A percentile compares a stretch with the other conserved stretches of the same genome.
phyloP scores from a whole-genome alignment of 2,888 invertebrate genomes.

The Lordiphosa andalusiaca region DNA sequence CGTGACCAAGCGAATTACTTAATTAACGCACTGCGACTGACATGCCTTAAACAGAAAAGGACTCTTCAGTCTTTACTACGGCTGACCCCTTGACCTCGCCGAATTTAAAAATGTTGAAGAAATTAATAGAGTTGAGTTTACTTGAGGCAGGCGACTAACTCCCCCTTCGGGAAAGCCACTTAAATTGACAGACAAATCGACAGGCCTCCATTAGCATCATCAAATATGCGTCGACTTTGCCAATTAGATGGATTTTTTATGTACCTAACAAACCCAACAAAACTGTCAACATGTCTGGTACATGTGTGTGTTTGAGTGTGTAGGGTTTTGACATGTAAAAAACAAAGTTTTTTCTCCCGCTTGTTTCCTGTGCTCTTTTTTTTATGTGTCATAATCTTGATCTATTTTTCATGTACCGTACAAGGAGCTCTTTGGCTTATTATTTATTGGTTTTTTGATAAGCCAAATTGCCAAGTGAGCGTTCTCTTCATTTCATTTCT shows the following conservation, averaged over 20 bases:
- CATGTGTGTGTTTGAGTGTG: constrained; percentile 1
- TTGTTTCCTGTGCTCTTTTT: constrained; percentile 3
- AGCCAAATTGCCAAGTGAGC: constrained; percentile 33
- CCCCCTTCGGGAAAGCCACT: constrained; percentile 13
- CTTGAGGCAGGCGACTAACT: constrained; percentile 27
- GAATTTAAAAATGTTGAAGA: constrained; percentile 8
- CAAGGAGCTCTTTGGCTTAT: constrained; percentile 37
- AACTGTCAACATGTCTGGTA: constrained; percentile 43
- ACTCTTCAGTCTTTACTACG: constrained; percentile 39
- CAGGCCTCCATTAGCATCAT: constrained; percentile 39
- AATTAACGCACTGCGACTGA: constrained; percentile 53
- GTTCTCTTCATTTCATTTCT: constrained; percentile 9
- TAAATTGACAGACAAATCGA: constrained; percentile 20
- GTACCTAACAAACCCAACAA: constrained; percentile 23
- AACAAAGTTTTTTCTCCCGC: constrained; percentile 10
- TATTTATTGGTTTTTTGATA: constrained; percentile 42
- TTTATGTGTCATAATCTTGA: constrained; percentile 34
- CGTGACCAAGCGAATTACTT: constrained; percentile 55
- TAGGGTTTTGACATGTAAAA: constrained; percentile 17
- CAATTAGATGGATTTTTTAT: constrained; percentile 47
- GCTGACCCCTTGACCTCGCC: constrained; percentile 45
- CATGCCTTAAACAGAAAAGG: constrained; percentile 10
- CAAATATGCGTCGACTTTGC: constrained; percentile 44
- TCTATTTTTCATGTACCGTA: constrained; percentile 46
- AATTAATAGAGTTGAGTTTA: constrained; percentile 32